Conservation (phyloP, 2,888 invertebrate species). For the Cephus rjabovi region DNA sequence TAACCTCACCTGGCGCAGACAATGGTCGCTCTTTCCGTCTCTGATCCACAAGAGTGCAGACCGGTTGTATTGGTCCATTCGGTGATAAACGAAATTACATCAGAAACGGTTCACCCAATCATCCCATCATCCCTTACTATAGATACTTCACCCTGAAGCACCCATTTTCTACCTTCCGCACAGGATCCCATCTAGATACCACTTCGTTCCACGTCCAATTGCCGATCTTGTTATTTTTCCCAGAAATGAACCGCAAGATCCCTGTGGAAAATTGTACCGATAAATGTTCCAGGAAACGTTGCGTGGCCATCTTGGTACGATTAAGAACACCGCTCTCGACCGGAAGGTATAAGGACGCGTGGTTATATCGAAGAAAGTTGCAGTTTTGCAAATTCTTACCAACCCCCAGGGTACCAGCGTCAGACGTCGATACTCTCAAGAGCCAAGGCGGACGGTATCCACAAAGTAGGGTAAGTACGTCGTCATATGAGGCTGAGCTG, state of each 20-base stretch:
- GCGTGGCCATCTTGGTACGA: not conserved
- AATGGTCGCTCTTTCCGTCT: not conserved
- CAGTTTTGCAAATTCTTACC: conserved; percentile 2
- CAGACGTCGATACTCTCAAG: conserved; percentile 6
- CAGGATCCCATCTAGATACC: conserved; percentile 16
- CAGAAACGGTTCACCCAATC: conserved; percentile 57
- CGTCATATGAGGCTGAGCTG: conserved; percentile 11
- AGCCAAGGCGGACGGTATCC: conserved; percentile 23
- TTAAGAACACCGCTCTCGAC: not conserved
- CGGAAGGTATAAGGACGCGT: not conserved
- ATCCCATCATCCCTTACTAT: conserved; percentile 49
- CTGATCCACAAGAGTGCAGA: conserved; percentile 2
- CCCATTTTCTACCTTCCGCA: conserved; percentile 26
- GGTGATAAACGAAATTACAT: conserved; percentile 57
- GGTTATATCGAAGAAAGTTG: not conserved
- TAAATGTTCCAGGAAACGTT: not conserved
- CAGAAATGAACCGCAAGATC: not conserved
- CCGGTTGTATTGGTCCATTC: conserved; percentile 55
- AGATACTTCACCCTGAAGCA: conserved; percentile 23
- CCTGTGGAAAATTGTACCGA: not conserved
- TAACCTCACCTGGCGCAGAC: not conserved
- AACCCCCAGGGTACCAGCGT: not conserved
- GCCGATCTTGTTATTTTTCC: conserved; percentile 33
- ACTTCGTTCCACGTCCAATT: conserved; percentile 30
- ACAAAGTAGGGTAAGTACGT: conserved; percentile 51